A percentile compares a stretch with the other conserved stretches of the same genome.
phyloP scores from a whole-genome alignment of 2,888 invertebrate species.

The Agrotis clavis region DNA sequence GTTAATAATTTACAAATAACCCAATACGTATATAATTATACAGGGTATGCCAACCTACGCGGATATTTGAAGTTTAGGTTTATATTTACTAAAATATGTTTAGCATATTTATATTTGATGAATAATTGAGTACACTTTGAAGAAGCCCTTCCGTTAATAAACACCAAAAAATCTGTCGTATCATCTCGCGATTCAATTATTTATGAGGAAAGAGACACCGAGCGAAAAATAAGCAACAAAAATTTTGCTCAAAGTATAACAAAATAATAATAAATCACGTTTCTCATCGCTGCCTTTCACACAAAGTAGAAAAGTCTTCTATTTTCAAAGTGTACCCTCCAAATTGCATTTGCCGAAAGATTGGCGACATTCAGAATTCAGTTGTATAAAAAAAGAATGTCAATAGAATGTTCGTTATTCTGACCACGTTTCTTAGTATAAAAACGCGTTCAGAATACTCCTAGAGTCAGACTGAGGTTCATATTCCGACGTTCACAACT shows the following conservation, averaged over 20 bases:
- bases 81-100: too few species aligned
- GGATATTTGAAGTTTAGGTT: background rate
- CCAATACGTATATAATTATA: too few species aligned
- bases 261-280: conserved; percentile 56
- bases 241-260: conserved; percentile 28
- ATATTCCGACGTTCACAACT: conserved; percentile 44
- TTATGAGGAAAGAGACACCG: conserved; percentile 21
- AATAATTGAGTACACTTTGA: conserved; percentile 27
- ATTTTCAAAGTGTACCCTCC: conserved; percentile 51
- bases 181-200: conserved; percentile 44
- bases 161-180: conserved; percentile 30
- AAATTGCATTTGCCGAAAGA: conserved; percentile 59
- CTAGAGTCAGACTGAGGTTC: conserved; percentile 40
- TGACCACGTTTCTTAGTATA: conserved; percentile 52
- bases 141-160: conserved; percentile 11
- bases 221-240: conserved; percentile 29
- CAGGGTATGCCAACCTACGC: too few species aligned
- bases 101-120: conserved; percentile 19
- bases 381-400: conserved; percentile 56
- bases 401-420: conserved; percentile 51
- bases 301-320: conserved; percentile 50
- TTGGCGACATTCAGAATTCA: conserved; percentile 57
- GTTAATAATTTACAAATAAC: too few species aligned
- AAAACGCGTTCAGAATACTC: conserved; percentile 56
- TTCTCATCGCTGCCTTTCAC: conserved; percentile 16